These are phyloP conservation scores for Sitta carolinensis DNA, from an alignment of 2,797 vertebrate genomes.

Conservation along the genomic window DNA sequence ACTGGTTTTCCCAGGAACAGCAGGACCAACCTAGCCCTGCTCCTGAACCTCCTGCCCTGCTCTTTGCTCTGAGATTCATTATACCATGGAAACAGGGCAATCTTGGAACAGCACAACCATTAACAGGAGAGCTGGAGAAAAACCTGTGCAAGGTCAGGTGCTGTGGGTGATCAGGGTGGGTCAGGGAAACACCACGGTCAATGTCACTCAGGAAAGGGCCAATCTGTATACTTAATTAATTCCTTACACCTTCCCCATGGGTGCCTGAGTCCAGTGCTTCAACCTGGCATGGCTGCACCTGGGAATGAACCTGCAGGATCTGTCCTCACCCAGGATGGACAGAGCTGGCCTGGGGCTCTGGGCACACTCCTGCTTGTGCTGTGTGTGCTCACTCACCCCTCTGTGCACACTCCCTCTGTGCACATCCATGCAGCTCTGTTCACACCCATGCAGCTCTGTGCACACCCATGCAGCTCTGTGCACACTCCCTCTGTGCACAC, in stretches of 20 bases:
- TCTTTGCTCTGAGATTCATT: rapidly evolving
- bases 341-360: not conserved
- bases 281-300: not conserved
- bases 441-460: too few relatives aligned
- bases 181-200: rapidly evolving
- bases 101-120: not conserved
- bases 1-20: not conserved
- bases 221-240: not conserved
- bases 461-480: too few relatives aligned
- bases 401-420: not conserved
- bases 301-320: not conserved
- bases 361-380: rapidly evolving
- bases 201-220: not conserved
- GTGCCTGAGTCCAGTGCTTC: not conserved
- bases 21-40: not conserved
- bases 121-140: not conserved
- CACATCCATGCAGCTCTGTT: not conserved
- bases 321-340: not conserved
- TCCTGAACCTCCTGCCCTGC: not conserved
- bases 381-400: not conserved
- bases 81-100: not conserved
- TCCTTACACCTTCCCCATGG: not conserved
- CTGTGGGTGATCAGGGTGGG: not conserved
- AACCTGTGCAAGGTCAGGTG: not conserved
- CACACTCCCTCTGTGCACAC: not conserved